phyloP scores from a whole-genome alignment of 1,140 invertebrate genomes.

The Sesamia nonagrioides region DNA sequence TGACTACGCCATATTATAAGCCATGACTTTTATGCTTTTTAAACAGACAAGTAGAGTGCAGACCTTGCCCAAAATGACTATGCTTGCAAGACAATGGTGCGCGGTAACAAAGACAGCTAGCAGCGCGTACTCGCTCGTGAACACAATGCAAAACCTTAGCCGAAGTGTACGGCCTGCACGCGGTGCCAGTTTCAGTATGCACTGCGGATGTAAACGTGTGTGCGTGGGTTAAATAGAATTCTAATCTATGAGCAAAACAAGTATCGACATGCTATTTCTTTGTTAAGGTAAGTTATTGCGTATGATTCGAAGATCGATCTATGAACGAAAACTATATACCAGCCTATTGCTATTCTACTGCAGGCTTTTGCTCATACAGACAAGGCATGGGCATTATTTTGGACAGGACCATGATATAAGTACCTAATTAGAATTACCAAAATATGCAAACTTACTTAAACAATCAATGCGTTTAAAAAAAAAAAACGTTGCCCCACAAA shows the following conservation, averaged over 20 bases:
- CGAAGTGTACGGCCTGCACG: not conserved
- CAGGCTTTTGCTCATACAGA: too few relatives aligned
- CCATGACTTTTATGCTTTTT: not conserved
- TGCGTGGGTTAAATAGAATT: not conserved
- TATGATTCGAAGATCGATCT: too few relatives aligned
- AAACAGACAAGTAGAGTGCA: not conserved
- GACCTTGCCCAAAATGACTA: constrained; percentile 25
- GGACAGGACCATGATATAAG: too few relatives aligned
- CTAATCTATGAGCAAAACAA: too few relatives aligned
- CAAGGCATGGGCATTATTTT: too few relatives aligned
- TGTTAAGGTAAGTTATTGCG: not conserved
- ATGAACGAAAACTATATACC: too few relatives aligned
- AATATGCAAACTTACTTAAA: too few relatives aligned
- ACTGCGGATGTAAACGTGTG: not conserved
- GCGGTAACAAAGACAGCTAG: constrained; percentile 31
- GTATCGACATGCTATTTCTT: not conserved
- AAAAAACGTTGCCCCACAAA: too few relatives aligned
- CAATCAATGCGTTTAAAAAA: too few relatives aligned
- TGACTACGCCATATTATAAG: not conserved
- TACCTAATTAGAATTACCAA: too few relatives aligned
- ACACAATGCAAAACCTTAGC: constrained; percentile 25
- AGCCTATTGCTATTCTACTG: too few relatives aligned
- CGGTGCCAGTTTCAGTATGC: not conserved
- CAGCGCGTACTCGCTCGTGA: constrained; percentile 14
- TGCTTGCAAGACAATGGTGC: constrained; percentile 4